Percentiles rank a stretch among this genome's conserved stretches.
These are phyloP conservation scores for Pristionchus mayeri DNA, from an alignment of 2,888 invertebrate genomes.

Conservation along the genomic window DNA sequence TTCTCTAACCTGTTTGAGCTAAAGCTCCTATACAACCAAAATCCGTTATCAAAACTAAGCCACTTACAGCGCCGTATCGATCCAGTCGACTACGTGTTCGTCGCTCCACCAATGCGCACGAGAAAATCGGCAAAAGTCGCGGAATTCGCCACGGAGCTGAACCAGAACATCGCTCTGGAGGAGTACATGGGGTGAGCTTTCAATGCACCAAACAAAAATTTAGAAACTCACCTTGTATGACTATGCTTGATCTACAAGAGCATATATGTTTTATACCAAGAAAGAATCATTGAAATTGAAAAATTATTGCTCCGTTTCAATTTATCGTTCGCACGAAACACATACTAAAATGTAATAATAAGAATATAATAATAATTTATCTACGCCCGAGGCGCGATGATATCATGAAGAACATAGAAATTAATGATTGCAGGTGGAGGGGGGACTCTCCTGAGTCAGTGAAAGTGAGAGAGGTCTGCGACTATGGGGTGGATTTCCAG, in stretches of 20 bases:
- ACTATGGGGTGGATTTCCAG: no score
- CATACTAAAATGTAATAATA: not conserved
- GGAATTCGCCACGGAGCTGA: not conserved
- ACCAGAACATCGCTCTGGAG: not conserved
- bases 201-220: no score
- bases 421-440: no score
- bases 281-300: not conserved
- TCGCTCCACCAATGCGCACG: not conserved
- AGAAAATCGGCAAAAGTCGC: not conserved
- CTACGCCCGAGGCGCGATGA: no score
- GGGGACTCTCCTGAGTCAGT: no score
- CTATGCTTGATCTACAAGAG: no score
- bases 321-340: not conserved
- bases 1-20: no score
- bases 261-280: not conserved
- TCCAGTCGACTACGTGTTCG: not conserved
- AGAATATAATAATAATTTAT: not conserved
- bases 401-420: no score
- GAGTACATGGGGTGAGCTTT: not conserved
- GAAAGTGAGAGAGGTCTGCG: no score
- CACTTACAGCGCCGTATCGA: slow-evolving; percentile 31
- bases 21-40: no score
- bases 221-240: no score
- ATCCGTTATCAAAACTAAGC: no score
- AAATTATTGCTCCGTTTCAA: not conserved